A percentile compares a stretch with the other conserved stretches of the same genome.
Evolutionary conservation across 2,113 vertebrate species (phyloP).

Genomic region (Cygnus atratus): DNA sequence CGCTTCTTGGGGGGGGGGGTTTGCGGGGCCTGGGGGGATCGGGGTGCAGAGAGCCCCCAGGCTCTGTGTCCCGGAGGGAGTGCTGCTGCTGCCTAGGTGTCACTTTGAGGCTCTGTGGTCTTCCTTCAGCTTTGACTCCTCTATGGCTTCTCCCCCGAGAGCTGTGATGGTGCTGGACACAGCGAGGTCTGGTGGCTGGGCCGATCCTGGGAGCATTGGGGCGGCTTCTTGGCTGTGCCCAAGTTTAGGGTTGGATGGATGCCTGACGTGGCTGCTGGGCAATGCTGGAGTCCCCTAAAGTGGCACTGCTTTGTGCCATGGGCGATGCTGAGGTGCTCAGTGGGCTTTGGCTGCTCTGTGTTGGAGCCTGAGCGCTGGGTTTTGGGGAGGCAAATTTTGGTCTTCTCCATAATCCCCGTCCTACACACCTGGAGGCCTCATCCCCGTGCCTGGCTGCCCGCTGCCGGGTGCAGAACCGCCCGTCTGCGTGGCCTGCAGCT

Average conservation of each 20-base stretch:
- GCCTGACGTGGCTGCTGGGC: neutral
- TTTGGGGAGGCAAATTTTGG: neutral
- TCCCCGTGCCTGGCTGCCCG: neutral
- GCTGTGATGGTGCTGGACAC: neutral
- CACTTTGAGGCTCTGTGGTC: neutral
- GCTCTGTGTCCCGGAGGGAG: neutral
- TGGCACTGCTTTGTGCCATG: accelerated
- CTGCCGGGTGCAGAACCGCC: neutral
- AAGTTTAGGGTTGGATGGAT: neutral
- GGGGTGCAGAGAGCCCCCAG: neutral
- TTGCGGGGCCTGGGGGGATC: accelerated
- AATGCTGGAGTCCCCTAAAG: accelerated
- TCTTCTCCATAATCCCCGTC: accelerated
- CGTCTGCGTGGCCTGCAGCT: neutral
- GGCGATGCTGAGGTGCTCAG: accelerated
- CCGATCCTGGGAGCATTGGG: accelerated
- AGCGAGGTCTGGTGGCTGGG: accelerated
- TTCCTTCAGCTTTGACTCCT: neutral
- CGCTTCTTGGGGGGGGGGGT: neutral
- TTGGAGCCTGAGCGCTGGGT: neutral
- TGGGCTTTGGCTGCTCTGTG: neutral
- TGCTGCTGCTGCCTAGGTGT: neutral
- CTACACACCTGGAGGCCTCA: neutral
- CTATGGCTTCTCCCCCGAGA: neutral
- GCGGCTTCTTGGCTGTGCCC: neutral